Base-by-base conservation (phyloP, 2,797 vertebrate genomes). In the Micrastur ruficollis region DNA sequence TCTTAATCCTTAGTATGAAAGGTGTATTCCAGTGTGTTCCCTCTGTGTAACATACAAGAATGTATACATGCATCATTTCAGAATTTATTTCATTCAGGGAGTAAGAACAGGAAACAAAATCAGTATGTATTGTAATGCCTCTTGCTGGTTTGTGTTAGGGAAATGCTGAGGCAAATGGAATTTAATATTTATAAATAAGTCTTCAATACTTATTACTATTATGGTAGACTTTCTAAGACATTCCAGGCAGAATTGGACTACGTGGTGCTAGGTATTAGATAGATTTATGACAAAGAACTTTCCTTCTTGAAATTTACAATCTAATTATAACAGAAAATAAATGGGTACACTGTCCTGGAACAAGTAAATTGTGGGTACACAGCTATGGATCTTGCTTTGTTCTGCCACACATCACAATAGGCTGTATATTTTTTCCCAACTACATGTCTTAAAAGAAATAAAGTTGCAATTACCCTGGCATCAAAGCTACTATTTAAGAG, bases 261-360 rank as follows among this genome's bases (percentile, higher is more conserved):
- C n/a, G 13, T 18, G 19, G 21, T 73, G 15, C 38, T 47, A 84
- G 26, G 34, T 72, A 55, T 78, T 86, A 3, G 2, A 80, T 2
- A 89, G 63, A 92, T 76, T 89, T 93, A 94, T 59, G 49, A 61
- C 46, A 52, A 83, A 75, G 61, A 87, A 36, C 50, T 34, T 68
- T 66, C 42, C 17, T 31, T 83, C 42, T 4, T 86, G 76, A 94
- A 95, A 96, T 95, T 95, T 92, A 88, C n/a, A 66, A 50, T 83
- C 70, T 94, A 95, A 92, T 95, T 95, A 91, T 55, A 79, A 29
- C 32, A 90, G 49, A 81, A 86, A 94, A 96, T 67, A 75, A 40
- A 89, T 83, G 29, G 14, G 14, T 83, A 65, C 66, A 55, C 42
- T 81, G 62, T 86, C 88, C 36, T 50, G 34, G 62, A 91, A 71